Evolutionary conservation across 2,888 invertebrate genomes (phyloP), one percentile per base, ranked within the genome.

Genomic region (Drymonia ruficornis): DNA sequence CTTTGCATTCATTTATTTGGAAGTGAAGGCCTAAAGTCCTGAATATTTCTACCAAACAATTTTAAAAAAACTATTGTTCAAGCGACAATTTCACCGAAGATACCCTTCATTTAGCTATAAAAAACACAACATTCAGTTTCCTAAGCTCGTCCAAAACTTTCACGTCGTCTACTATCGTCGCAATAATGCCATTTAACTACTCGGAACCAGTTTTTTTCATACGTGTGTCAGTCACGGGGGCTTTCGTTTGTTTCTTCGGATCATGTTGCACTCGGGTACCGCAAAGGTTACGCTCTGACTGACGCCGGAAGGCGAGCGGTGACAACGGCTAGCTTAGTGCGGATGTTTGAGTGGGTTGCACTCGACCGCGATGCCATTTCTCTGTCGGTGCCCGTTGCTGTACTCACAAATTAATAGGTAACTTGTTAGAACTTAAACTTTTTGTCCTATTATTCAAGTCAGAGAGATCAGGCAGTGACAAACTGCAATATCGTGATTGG

Each of bases 61-160:
- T n/a, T n/a, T n/a, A n/a, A 11, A 9, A 31, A 31, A 31, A 1
- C 31, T 9, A 11, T 9, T 31, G 31, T 11, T 31, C 12, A 31
- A 8, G 9, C 11, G 31, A 9, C 11, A n/a, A 36, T 13, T 34
- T 34, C 1, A 34, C 11, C 11, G 11, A 34, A 34, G 12, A 12
- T 34, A 6, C 38, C 1, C 3, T 15, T n/a, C 38, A 38, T 15
- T 15, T 6, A 15, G 3, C 11, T 36, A 73, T 70, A 74, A 77
- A 69, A 74, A 76, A 73, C 72, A 70, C 71, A 76, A 65, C 19
- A 43, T 72, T 67, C 55, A 72, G 80, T 80, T 81, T 72, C 78
- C 79, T 82, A 74, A 74, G 72, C 73, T 71, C 72, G 65, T 72
- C 68, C 72, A 66, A 69, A 84, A 84, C 84, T 87, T 87, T 86